phyloP scores from a whole-genome alignment of 53 echinoderm and acorn worm genomes.

The Holothuria leucospilota region DNA sequence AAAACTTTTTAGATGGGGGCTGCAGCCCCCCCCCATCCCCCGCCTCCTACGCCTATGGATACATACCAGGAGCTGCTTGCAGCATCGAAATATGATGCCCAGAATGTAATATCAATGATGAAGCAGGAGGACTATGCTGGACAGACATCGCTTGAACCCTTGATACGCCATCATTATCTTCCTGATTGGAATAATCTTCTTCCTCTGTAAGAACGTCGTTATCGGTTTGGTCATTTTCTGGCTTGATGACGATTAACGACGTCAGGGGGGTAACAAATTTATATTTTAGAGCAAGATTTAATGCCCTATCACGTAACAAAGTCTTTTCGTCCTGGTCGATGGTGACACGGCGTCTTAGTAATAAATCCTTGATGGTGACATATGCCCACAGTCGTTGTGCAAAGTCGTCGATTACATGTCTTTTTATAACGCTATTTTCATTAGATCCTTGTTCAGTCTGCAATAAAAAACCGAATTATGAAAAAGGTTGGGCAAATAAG shows the following conservation, averaged over 20 bases:
- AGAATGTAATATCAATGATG: too few relatives aligned
- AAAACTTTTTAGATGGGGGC: too few relatives aligned
- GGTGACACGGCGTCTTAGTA: slow-evolving; percentile 57
- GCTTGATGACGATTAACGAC: slow-evolving; percentile 85
- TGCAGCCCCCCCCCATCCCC: too few relatives aligned
- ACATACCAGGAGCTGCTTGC: too few relatives aligned
- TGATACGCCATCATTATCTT: too few relatives aligned
- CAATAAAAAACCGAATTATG: too few relatives aligned
- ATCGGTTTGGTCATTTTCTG: slow-evolving; percentile 23
- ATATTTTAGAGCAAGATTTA: slow-evolving; percentile 81
- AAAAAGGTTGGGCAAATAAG: too few relatives aligned
- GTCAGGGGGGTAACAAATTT: slow-evolving; percentile 94
- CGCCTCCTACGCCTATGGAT: too few relatives aligned
- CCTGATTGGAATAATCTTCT: too few relatives aligned
- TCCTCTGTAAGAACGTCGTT: neutral
- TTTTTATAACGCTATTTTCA: slow-evolving; percentile 24
- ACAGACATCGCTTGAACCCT: too few relatives aligned
- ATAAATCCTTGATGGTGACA: slow-evolving; percentile 82
- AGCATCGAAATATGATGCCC: too few relatives aligned
- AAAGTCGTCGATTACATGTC: slow-evolving; percentile 77
- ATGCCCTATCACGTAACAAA: slow-evolving; percentile 60
- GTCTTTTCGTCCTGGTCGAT: slow-evolving; percentile 25
- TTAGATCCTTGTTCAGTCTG: neutral
- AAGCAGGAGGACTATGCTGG: too few relatives aligned
- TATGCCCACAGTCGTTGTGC: slow-evolving; percentile 93